phyloP scores from a whole-genome alignment of 2,113 vertebrate genomes.

The Caretta caretta region DNA sequence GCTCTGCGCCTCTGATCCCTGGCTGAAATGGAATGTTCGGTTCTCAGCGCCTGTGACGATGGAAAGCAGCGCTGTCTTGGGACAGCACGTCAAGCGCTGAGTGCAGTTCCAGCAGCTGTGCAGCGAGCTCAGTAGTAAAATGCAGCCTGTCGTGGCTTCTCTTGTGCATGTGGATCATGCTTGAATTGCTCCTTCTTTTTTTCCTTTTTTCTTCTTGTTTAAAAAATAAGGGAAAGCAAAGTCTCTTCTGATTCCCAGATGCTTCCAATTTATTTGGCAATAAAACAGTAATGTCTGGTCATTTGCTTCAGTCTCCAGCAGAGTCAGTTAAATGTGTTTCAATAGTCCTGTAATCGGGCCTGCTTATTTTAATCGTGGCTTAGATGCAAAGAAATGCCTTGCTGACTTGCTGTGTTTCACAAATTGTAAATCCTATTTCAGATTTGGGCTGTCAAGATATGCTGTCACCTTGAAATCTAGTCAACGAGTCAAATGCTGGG shows the following conservation, averaged over 20 bases:
- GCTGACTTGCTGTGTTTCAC: background rate
- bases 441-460: background rate
- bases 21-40: background rate
- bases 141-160: background rate
- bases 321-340: background rate
- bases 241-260: background rate
- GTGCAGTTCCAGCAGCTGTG: background rate
- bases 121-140: background rate
- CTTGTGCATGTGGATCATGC: background rate
- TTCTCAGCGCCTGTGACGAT: background rate
- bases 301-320: background rate
- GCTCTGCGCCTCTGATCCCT: background rate
- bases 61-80: background rate
- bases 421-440: background rate
- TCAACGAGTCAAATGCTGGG: background rate
- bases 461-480: background rate
- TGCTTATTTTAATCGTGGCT: conserved; percentile 13
- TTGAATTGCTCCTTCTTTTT: background rate
- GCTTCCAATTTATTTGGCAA: conserved; percentile 14
- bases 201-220: background rate
- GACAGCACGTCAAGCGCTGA: background rate
- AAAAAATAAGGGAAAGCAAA: background rate
- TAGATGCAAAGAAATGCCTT: background rate
- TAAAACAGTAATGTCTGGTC: background rate
- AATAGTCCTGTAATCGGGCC: background rate